Conservation (phyloP, 2,113 vertebrate species). For the Gallinago paraguaiae region DNA sequence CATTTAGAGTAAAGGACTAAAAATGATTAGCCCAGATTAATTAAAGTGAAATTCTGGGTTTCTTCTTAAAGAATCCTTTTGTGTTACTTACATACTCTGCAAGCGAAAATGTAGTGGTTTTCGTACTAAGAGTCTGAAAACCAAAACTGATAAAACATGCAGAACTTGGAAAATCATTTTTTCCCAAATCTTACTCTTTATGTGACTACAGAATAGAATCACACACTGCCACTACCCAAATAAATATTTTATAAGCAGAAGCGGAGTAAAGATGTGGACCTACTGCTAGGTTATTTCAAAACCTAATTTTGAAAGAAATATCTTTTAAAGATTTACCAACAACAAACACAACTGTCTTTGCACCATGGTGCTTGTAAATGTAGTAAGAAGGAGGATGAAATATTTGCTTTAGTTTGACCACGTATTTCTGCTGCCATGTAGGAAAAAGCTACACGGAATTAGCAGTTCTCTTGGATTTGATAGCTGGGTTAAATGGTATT, state of each 20-base stretch:
- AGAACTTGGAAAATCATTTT: background rate
- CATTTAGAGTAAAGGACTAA: background rate
- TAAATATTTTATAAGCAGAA: background rate
- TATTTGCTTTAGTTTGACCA: background rate
- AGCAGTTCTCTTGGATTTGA: background rate
- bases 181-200: background rate
- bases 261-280: background rate
- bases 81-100: background rate
- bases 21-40: background rate
- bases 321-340: background rate
- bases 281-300: background rate
- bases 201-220: background rate
- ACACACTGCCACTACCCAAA: background rate
- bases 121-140: background rate
- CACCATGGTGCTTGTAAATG: background rate
- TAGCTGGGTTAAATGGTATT: background rate
- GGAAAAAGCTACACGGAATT: background rate
- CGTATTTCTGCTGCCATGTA: background rate
- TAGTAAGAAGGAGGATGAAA: background rate
- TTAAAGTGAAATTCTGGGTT: background rate
- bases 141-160: background rate
- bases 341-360: background rate
- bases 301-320: background rate
- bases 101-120: background rate
- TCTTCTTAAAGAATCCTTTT: background rate